Evolutionary conservation across 2,797 vertebrate genomes (phyloP).

Genomic region (Phataginus tricuspis): DNA sequence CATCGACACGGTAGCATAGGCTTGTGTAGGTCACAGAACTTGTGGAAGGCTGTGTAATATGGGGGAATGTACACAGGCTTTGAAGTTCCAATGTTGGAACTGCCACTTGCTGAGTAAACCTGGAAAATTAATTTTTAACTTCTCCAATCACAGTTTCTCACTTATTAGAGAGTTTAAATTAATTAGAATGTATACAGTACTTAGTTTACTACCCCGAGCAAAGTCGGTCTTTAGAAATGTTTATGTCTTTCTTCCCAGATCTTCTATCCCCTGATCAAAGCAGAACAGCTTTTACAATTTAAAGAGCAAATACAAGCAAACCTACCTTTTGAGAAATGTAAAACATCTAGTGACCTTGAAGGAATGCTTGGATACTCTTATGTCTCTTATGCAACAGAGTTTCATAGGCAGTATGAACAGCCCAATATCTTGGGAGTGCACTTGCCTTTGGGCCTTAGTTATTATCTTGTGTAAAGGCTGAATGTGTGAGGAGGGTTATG

Average conservation of each 20-base stretch:
- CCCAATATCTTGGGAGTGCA: rapidly evolving
- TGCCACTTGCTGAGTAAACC: not conserved
- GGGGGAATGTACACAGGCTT: not conserved
- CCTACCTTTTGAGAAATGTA: not conserved
- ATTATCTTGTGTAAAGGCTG: not conserved
- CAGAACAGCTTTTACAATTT: not conserved
- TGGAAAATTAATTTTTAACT: not conserved
- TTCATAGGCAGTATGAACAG: not conserved
- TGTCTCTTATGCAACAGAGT: not conserved
- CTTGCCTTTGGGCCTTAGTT: not conserved
- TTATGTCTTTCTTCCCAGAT: not conserved
- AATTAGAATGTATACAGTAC: not conserved
- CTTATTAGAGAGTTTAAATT: not conserved
- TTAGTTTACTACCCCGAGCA: not conserved
- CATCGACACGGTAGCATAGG: not conserved
- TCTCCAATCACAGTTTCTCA: not conserved
- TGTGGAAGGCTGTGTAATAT: not conserved
- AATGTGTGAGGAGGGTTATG: not conserved
- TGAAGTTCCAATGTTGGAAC: not conserved
- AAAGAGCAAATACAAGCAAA: conserved; percentile 11
- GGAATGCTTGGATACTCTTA: not conserved
- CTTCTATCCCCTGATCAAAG: not conserved
- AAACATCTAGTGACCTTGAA: not conserved
- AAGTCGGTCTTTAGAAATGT: not conserved
- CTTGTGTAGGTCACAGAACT: not conserved